Percentiles rank a stretch among this genome's conserved stretches.
Evolutionary conservation across 2,888 invertebrate genomes (phyloP).

Genomic region (Sarcophaga carnaria): DNA sequence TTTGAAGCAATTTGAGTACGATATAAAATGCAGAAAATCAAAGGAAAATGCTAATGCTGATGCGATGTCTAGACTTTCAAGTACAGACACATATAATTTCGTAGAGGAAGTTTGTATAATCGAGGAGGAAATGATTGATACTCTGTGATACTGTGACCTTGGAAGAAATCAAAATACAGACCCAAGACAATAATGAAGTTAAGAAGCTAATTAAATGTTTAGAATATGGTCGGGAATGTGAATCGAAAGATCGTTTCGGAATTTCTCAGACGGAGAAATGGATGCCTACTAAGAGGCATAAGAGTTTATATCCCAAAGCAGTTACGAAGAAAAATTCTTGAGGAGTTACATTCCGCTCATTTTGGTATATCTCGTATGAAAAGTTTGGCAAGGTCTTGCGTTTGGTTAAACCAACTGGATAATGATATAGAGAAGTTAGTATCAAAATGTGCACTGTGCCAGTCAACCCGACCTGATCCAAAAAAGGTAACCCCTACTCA

Average conservation of each 20-base stretch:
- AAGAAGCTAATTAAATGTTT: constrained; percentile 40
- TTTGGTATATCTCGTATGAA: constrained; percentile 66
- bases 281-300: constrained; percentile 65
- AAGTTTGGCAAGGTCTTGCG: constrained; percentile 68
- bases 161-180: constrained; percentile 35
- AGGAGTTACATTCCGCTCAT: constrained; percentile 66
- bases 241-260: constrained; percentile 46
- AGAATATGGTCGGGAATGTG: constrained; percentile 51
- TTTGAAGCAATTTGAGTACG: constrained; percentile 47
- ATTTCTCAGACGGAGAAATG: constrained; percentile 58
- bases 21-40: constrained; percentile 30
- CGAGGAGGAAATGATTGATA: constrained; percentile 54
- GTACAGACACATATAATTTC: constrained; percentile 4
- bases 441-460: constrained; percentile 63
- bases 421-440: constrained; percentile 62
- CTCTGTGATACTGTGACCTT: constrained; percentile 63
- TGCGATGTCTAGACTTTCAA: constrained; percentile 35
- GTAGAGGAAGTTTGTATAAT: constrained; percentile 52
- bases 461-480: constrained; percentile 39
- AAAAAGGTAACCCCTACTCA: constrained; percentile 44
- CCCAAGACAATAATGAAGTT: constrained; percentile 42
- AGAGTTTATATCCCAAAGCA: constrained; percentile 65
- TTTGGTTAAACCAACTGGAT: constrained; percentile 69
- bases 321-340: constrained; percentile 59
- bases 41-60: constrained; percentile 60